These are phyloP conservation scores for Urechis unicinctus DNA, from an alignment of 2,888 invertebrate genomes.

Conservation along the genomic window DNA sequence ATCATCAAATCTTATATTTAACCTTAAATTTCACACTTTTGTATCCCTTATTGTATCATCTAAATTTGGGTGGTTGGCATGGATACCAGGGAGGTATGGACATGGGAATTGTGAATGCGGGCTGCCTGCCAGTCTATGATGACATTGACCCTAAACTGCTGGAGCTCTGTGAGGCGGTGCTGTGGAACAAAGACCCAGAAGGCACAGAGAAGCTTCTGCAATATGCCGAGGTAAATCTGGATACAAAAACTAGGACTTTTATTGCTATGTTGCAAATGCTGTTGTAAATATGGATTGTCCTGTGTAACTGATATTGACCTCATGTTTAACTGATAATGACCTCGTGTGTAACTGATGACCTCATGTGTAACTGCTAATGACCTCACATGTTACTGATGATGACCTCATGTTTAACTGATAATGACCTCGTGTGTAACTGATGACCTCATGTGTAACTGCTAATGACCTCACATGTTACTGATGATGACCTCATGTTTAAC, in stretches of 20 bases:
- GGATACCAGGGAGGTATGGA: conserved; percentile 53
- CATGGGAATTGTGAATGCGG: conserved; percentile 61
- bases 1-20: too few relatives aligned
- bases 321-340: neutral
- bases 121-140: conserved; percentile 56
- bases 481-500: too few relatives aligned
- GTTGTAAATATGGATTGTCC: too few relatives aligned
- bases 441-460: neutral
- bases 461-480: too few relatives aligned
- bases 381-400: too few relatives aligned
- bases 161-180: conserved; percentile 54
- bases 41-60: too few relatives aligned
- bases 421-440: neutral
- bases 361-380: neutral
- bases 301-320: too few relatives aligned
- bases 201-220: conserved; percentile 53
- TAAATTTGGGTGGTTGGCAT: too few relatives aligned
- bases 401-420: too few relatives aligned
- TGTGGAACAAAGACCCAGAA: conserved; percentile 56
- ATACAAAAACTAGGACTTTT: too few relatives aligned
- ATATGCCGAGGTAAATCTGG: conserved; percentile 53
- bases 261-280: too few relatives aligned
- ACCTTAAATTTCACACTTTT: too few relatives aligned
- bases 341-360: neutral
- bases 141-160: conserved; percentile 54